Conservation (phyloP, 2,113 vertebrate species). For the Turdus rufiventris region DNA sequence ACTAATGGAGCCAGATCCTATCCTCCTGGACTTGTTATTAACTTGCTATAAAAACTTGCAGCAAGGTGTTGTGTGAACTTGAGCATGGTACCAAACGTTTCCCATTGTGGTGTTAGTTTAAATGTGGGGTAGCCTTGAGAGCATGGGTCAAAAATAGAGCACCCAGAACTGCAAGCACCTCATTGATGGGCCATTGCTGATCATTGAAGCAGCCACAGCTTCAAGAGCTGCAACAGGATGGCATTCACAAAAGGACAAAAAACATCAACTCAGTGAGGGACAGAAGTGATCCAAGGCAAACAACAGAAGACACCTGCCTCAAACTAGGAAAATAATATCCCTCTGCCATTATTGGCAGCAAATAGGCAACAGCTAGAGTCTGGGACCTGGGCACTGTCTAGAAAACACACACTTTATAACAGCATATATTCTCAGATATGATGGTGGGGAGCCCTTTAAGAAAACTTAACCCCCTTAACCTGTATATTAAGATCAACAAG, state of each 20-base stretch:
- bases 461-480: neutral
- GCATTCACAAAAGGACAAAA: neutral
- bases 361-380: neutral
- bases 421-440: neutral
- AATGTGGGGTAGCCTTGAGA: neutral
- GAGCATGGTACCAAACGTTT: neutral
- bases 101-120: neutral
- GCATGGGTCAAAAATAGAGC: neutral
- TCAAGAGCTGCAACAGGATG: neutral
- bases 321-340: accelerated
- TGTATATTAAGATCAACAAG: neutral
- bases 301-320: accelerated
- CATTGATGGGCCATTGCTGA: neutral
- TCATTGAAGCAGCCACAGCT: neutral
- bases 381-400: accelerated
- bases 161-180: neutral
- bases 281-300: neutral
- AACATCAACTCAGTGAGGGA: accelerated
- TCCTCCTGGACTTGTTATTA: neutral
- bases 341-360: neutral
- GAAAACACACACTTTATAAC: neutral
- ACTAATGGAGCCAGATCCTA: neutral
- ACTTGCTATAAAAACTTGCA: accelerated
- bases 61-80: neutral
- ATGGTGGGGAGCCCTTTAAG: accelerated